Base-by-base conservation (phyloP, 2,113 vertebrate genomes). In the Sakesphorus luctuosus region DNA sequence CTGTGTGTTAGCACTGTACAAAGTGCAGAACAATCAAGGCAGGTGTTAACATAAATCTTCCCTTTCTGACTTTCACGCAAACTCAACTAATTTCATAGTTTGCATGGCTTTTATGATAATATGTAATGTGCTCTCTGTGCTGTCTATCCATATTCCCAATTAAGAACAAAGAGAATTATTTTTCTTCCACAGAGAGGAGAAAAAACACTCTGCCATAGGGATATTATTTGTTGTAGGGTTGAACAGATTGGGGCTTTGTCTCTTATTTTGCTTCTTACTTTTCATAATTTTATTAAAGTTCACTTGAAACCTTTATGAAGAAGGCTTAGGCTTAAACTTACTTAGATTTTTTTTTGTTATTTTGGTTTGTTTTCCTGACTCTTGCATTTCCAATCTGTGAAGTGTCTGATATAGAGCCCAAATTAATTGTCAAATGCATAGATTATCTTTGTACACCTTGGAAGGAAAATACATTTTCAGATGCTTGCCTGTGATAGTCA, bases 401-500 rank as follows among this genome's bases (percentile, higher is more conserved):
- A 89, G 82, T 46, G 6, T 29, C 55, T 72, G 33, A 89, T 55
- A 69, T 3, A 72, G 26, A 85, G 25, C 18, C 7, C 18, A 91
- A 72, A 93, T 81, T 81, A 86, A 56, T 56, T 78, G 25, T 58
- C 47, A 95, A 92, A 71, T 67, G 8, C 47, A 46, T 56, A 72
- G 55, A 65, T 67, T 76, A 67, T 35, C 25, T 80, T 77, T 76
- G 10, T 80, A 15, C 28, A 71, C 43, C 62, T 74, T 84, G 52
- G 73, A 87, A 87, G 65, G 75, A 84, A 94, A 84, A 77, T 63
- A 6, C 10, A 44, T 89, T 97, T 90, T 89, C 63, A 69, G 61
- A 94, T 87, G 33, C 77, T 76, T 96, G 67, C 50, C 53, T 71
- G 87, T 90, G 63, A 50, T 87, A 92, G 23, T n/a, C 14, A 1